phyloP scores from a whole-genome alignment of 1,140 invertebrate species.

The Cryptotermes secundus region DNA sequence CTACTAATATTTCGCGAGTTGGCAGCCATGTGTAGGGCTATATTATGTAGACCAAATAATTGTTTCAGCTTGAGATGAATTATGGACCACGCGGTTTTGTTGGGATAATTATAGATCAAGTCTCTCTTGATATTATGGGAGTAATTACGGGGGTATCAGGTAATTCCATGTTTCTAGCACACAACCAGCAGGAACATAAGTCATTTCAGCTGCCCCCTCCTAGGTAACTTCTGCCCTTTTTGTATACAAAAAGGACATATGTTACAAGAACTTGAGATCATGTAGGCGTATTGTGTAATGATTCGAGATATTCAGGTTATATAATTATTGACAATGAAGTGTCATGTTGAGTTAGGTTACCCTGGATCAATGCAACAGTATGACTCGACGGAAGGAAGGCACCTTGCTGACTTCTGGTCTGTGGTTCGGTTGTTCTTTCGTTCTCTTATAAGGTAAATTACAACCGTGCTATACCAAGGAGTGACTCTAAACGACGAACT shows the following conservation, averaged over 20 bases:
- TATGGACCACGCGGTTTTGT: neutral
- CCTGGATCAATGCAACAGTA: too few species aligned
- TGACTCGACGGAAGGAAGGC: too few species aligned
- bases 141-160: neutral
- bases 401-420: too few species aligned
- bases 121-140: neutral
- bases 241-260: neutral
- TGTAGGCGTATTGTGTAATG: too few species aligned
- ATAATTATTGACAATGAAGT: too few species aligned
- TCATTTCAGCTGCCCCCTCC: neutral
- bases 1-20: neutral
- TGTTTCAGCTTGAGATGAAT: neutral
- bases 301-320: too few species aligned
- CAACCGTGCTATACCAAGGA: too few species aligned
- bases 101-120: neutral
- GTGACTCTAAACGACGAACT: too few species aligned
- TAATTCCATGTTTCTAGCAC: constrained; percentile 2
- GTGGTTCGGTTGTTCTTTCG: too few species aligned
- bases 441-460: too few species aligned
- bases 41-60: neutral
- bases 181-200: neutral
- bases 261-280: neutral
- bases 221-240: neutral
- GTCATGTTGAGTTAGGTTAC: too few species aligned
- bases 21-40: neutral